These are phyloP conservation scores for Aldrovandia affinis DNA, from an alignment of 2,797 vertebrate species.

Conservation along the genomic window DNA sequence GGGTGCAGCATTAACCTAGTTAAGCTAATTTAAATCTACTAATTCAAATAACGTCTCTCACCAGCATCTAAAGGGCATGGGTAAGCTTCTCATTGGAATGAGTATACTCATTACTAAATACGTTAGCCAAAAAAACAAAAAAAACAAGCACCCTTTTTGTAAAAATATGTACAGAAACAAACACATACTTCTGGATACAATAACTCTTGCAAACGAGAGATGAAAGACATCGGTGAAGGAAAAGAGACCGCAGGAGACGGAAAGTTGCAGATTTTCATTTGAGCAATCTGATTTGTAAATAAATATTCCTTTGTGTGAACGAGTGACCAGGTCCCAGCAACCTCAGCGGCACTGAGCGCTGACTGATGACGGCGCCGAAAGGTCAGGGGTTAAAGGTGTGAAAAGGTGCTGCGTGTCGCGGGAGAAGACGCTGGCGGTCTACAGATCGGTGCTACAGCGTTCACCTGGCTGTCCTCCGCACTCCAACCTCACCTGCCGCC, in stretches of 20 bases:
- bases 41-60: conserved; percentile 15
- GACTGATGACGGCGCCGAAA: background rate
- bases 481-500: background rate
- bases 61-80: conserved; percentile 18
- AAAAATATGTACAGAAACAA: conserved; percentile 7
- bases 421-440: background rate
- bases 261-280: background rate
- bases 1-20: conserved; percentile 9
- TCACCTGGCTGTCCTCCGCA: background rate
- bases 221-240: background rate
- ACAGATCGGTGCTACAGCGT: background rate
- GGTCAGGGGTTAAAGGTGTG: background rate
- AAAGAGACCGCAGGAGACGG: too few relatives aligned
- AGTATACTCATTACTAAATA: conserved; percentile 26
- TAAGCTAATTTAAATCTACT: conserved; percentile 5
- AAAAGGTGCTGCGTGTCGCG: background rate
- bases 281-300: conserved; percentile 3
- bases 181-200: background rate
- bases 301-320: background rate
- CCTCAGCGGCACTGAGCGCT: background rate
- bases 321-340: background rate
- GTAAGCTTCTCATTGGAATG: conserved; percentile 23
- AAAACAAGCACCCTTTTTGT: conserved; percentile 3
- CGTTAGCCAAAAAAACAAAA: conserved; percentile 1
- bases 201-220: conserved; percentile 9